These are phyloP conservation scores for Halcyon senegalensis DNA, from an alignment of 2,113 vertebrate species.

Conservation along the genomic window DNA sequence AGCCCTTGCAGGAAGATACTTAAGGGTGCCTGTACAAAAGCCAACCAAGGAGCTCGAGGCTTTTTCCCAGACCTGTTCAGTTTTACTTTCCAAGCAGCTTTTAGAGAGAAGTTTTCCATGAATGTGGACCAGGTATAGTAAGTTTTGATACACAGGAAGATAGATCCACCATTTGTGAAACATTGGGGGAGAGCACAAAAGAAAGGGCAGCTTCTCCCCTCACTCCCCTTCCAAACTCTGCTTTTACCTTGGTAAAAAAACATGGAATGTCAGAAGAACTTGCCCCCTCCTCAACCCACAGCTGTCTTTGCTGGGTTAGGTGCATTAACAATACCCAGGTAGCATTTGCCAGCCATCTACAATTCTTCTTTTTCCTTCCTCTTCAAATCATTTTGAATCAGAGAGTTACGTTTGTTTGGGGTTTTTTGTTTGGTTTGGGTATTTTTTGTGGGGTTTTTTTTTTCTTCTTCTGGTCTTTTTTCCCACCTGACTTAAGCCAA, in stretches of 20 bases:
- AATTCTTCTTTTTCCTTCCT: background rate
- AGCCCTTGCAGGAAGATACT: background rate
- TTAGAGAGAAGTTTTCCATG: background rate
- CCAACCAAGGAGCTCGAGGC: rapidly evolving
- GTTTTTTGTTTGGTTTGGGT: background rate
- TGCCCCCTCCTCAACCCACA: background rate
- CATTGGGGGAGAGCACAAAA: background rate
- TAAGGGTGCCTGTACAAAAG: background rate
- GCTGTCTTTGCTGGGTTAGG: rapidly evolving
- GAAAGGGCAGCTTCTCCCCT: background rate
- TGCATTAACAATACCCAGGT: background rate
- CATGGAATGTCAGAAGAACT: background rate
- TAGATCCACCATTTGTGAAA: background rate
- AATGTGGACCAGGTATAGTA: background rate
- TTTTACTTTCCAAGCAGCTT: background rate
- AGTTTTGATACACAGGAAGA: background rate
- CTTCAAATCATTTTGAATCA: background rate
- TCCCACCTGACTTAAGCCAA: background rate
- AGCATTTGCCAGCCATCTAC: background rate
- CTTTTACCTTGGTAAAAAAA: background rate
- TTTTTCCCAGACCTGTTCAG: background rate
- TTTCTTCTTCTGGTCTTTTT: background rate
- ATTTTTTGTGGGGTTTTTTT: background rate
- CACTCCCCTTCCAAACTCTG: background rate
- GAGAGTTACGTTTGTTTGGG: background rate